Percentiles rank a stretch among this genome's conserved stretches.
phyloP scores from a whole-genome alignment of 2,888 invertebrate genomes.

The Chrysodeixis includens region DNA sequence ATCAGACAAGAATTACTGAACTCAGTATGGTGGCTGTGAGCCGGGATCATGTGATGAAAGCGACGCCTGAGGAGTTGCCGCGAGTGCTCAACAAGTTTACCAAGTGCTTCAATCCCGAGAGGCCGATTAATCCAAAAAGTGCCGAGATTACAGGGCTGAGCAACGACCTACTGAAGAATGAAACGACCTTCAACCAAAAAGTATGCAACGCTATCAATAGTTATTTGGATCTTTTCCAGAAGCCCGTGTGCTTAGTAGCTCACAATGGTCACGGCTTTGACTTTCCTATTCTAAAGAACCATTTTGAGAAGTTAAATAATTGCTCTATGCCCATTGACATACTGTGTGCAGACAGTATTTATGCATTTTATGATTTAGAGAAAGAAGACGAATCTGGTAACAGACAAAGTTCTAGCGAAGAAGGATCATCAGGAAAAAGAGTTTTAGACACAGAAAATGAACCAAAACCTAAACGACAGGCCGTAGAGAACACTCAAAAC shows the following conservation, averaged over 20 bases:
- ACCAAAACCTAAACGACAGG: neutral
- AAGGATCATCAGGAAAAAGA: neutral
- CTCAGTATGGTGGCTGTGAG: constrained; percentile 90
- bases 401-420: neutral
- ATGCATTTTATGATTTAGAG: constrained; percentile 84
- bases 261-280: constrained; percentile 95
- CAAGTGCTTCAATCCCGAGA: constrained; percentile 91
- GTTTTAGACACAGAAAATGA: neutral
- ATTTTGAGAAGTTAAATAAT: constrained; percentile 76
- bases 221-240: constrained; percentile 90
- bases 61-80: constrained; percentile 75
- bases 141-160: constrained; percentile 89
- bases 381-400: constrained; percentile 31
- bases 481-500: neutral
- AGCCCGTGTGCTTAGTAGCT: constrained; percentile 94
- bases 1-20: constrained; percentile 91
- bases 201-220: constrained; percentile 88
- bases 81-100: constrained; percentile 92
- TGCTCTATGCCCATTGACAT: constrained; percentile 84
- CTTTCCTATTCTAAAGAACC: constrained; percentile 92
- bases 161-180: constrained; percentile 91
- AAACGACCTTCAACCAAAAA: constrained; percentile 89
- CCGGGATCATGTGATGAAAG: constrained; percentile 83
- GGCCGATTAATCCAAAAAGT: constrained; percentile 80
- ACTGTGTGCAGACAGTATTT: constrained; percentile 87